Evolutionary conservation across 2,113 vertebrate genomes (phyloP), one percentile per base, ranked within the genome.

Genomic region (Odocoileus virginianus): DNA sequence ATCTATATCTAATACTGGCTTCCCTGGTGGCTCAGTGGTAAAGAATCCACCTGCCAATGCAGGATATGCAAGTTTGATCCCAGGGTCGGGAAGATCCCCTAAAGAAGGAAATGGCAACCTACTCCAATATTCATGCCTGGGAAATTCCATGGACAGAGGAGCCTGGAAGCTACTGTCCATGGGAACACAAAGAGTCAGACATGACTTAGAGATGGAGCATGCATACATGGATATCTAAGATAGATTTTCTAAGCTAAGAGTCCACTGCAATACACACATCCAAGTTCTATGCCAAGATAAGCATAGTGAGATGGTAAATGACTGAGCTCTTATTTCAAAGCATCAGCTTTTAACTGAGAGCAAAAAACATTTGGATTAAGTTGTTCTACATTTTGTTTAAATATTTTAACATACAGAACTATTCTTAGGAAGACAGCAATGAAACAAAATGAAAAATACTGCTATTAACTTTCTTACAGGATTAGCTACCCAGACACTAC

Each of bases 301-400:
- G 74, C 33, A 76, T 17, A n/a, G 54, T 43, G 45, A 89, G 61
- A 67, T 55, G 23, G 50, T 54, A 89, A 93, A 1, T 85, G 67
- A 94, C 89, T 85, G 61, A 78, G 36, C 30, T 52, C 82, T 27
- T 71, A 94, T 81, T 79, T 94, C 45, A 58, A 67, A 7, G 43
- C 45, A 82, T 67, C 78, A 76, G 33, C 50, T 94, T 94, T 93
- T 36, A 97, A 97, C 89, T 87, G 57, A 97, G 57, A 23, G 13
- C n/a, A 57, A 92, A 86, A 89, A 92, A 7, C 47, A 94, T 27
- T 33, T 85, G 74, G 57, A 92, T 87, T 86, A 96, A 83, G 57
- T 96, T 94, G 19, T 71, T 78, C 43, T 58, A 60, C 33, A 89
- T 13, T 91, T 87, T 61, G 12, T 71, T 64, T 45, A 61, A 50